phyloP scores from a whole-genome alignment of 2,113 vertebrate genomes.

The Atrichornis clamosus region DNA sequence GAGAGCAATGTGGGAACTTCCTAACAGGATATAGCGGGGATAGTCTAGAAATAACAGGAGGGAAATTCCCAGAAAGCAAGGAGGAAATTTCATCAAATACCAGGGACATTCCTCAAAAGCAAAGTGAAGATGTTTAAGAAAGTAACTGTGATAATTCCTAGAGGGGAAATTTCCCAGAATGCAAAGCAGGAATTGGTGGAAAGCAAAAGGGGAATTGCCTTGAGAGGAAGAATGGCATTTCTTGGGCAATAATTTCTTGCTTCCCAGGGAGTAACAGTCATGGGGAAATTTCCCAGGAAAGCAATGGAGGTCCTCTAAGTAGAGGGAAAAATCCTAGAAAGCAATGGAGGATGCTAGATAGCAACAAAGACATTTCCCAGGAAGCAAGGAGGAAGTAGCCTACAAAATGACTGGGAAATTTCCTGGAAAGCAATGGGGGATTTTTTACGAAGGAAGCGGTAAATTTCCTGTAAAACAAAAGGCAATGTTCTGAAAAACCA shows the following conservation, averaged over 20 bases:
- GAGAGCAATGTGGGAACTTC: background rate
- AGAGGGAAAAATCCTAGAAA: background rate
- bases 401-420: background rate
- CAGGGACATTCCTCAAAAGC: background rate
- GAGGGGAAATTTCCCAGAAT: background rate
- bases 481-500: background rate
- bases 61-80: background rate
- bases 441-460: background rate
- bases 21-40: background rate
- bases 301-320: background rate
- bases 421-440: rapidly evolving
- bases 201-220: background rate
- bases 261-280: background rate
- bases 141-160: background rate
- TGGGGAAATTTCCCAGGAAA: background rate
- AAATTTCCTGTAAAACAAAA: background rate
- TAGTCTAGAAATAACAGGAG: background rate
- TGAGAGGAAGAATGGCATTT: background rate
- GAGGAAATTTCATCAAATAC: background rate
- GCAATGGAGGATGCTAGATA: background rate
- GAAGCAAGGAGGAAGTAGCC: background rate
- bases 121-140: background rate
- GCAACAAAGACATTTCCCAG: background rate
- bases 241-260: background rate
- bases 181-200: background rate